These are phyloP conservation scores for Cataglyphis livida DNA, from an alignment of 2,888 invertebrate species.

Conservation along the genomic window DNA sequence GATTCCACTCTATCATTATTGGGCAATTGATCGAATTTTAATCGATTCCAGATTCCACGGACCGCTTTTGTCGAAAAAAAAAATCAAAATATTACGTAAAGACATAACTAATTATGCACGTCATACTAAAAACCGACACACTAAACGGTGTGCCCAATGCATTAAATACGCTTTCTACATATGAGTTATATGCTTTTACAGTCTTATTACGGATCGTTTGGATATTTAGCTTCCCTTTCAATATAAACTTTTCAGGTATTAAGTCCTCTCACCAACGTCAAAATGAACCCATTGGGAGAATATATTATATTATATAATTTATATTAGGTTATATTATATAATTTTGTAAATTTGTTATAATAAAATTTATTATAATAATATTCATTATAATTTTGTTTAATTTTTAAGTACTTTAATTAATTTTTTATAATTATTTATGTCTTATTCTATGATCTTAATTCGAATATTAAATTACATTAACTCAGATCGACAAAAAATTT, in stretches of 20 bases:
- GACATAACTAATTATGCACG: not conserved
- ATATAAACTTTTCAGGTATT: not conserved
- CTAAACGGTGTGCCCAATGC: too few species aligned
- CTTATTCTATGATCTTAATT: not conserved
- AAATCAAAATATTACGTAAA: not conserved
- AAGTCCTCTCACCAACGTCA: not conserved
- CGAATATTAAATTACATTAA: not conserved
- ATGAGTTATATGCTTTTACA: not conserved
- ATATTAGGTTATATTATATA: too few species aligned
- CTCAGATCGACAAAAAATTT: not conserved
- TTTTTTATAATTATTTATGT: not conserved
- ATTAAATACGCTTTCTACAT: too few species aligned
- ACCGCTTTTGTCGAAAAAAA: not conserved
- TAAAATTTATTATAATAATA: too few species aligned
- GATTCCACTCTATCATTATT: not conserved
- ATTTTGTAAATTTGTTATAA: too few species aligned
- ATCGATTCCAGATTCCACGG: not conserved
- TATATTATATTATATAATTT: too few species aligned
- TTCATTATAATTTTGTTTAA: not conserved
- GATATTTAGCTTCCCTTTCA: not conserved
- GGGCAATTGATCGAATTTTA: not conserved
- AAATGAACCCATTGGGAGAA: not conserved
- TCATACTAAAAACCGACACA: too few species aligned
- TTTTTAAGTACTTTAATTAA: not conserved
- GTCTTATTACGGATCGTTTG: not conserved